These are phyloP conservation scores for Microtus richardsoni DNA, from an alignment of 2,113 vertebrate species.

Conservation along the genomic window DNA sequence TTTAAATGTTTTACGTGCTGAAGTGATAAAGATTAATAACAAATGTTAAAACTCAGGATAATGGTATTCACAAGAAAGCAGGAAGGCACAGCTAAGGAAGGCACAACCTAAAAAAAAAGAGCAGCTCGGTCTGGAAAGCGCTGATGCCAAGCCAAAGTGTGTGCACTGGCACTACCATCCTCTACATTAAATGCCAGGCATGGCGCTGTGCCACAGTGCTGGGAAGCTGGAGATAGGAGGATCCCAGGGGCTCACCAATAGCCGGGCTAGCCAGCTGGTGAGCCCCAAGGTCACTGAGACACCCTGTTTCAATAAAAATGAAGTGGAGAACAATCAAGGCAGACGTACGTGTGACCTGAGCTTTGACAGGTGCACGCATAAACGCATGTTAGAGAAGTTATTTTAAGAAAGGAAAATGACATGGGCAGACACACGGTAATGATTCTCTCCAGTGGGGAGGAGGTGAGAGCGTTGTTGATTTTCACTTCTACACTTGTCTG, in stretches of 20 bases:
- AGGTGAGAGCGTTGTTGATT: neutral
- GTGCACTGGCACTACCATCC: neutral
- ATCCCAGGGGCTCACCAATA: neutral
- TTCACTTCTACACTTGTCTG: neutral
- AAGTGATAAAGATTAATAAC: neutral
- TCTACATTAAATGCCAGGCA: neutral
- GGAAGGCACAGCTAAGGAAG: neutral
- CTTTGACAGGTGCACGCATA: no score
- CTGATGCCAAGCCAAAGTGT: neutral
- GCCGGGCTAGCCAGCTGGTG: neutral
- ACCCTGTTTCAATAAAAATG: neutral
- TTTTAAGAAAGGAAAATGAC: neutral
- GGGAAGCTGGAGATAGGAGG: neutral
- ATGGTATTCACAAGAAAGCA: neutral
- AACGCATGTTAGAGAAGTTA: neutral
- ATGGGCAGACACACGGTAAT: neutral
- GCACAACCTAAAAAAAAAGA: neutral
- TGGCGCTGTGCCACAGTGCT: neutral
- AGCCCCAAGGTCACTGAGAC: neutral
- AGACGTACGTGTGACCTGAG: neutral
- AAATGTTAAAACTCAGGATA: conserved; percentile 15
- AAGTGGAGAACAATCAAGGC: neutral
- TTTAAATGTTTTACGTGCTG: neutral
- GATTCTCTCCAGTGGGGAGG: neutral
- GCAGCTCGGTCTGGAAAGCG: no score